phyloP scores from a whole-genome alignment of 2,888 invertebrate species.

The Luffia ferchaultella region DNA sequence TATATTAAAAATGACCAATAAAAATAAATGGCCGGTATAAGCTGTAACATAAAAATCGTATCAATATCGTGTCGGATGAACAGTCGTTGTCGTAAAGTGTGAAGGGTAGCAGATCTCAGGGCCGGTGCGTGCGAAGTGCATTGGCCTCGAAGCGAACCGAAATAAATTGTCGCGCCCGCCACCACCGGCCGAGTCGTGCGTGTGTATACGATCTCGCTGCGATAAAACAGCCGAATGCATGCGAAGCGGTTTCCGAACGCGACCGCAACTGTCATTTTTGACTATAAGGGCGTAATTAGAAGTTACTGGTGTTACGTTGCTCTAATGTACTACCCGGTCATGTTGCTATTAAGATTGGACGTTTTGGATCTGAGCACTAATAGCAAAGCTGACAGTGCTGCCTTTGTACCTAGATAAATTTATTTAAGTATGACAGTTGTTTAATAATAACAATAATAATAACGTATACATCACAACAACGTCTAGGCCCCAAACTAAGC shows the following conservation, averaged over 20 bases:
- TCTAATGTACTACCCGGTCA: no score
- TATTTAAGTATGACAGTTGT: no score
- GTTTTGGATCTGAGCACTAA: no score
- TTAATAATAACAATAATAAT: no score
- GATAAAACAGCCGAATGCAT: background rate
- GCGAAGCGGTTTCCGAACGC: background rate
- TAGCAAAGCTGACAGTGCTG: no score
- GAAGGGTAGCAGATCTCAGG: slow-evolving; percentile 2
- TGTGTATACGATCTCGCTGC: background rate
- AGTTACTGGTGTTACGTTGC: no score
- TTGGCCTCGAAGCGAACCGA: slow-evolving; percentile 55
- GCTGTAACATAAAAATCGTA: background rate
- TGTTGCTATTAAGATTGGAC: no score
- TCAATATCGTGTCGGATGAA: background rate
- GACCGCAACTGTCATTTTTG: no score
- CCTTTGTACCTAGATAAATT: no score
- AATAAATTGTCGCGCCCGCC: slow-evolving; percentile 55
- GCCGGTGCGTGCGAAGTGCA: slow-evolving; percentile 37
- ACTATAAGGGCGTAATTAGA: no score
- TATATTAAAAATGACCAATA: background rate
- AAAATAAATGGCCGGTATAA: background rate
- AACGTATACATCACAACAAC: no score
- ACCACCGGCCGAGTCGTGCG: background rate
- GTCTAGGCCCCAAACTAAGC: no score
- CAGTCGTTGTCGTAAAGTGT: background rate